phyloP scores from a whole-genome alignment of 2,113 vertebrate species.

The Salvelinus fontinalis region DNA sequence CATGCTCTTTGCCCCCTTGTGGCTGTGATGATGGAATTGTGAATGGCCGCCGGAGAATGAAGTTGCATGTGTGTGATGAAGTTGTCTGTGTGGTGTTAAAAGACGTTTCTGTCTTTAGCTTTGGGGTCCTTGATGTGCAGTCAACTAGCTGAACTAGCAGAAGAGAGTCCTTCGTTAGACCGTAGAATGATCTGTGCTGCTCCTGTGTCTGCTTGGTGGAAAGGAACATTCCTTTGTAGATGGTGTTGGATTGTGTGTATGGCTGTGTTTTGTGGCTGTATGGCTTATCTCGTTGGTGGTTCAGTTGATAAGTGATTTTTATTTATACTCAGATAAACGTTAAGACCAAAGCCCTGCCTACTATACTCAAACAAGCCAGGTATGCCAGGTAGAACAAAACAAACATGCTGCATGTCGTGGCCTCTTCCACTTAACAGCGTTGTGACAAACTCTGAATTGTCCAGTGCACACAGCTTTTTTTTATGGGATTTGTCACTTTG shows the following conservation, averaged over 20 bases:
- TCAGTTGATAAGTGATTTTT: not conserved
- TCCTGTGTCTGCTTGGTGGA: too few relatives aligned
- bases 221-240: too few relatives aligned
- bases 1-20: conserved; percentile 58
- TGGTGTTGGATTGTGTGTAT: not conserved
- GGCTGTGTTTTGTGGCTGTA: not conserved
- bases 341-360: not conserved
- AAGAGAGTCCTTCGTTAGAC: not conserved
- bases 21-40: conserved; percentile 33
- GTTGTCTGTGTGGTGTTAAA: conserved; percentile 38
- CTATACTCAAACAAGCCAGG: not conserved
- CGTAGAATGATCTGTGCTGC: too few relatives aligned
- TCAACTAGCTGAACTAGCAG: not conserved
- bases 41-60: conserved; percentile 42
- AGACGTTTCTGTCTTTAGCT: not conserved
- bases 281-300: not conserved
- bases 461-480: conserved; percentile 11
- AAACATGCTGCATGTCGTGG: conserved; percentile 32
- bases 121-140: not conserved
- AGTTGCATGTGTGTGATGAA: conserved; percentile 52
- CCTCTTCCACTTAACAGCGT: not conserved
- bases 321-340: not conserved
- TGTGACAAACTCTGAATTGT: conserved; percentile 13
- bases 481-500: not conserved
- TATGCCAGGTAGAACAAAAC: not conserved